These are phyloP conservation scores for Drosophila pseudoobscura DNA, from an alignment of 1,140 invertebrate genomes.

Conservation along the genomic window DNA sequence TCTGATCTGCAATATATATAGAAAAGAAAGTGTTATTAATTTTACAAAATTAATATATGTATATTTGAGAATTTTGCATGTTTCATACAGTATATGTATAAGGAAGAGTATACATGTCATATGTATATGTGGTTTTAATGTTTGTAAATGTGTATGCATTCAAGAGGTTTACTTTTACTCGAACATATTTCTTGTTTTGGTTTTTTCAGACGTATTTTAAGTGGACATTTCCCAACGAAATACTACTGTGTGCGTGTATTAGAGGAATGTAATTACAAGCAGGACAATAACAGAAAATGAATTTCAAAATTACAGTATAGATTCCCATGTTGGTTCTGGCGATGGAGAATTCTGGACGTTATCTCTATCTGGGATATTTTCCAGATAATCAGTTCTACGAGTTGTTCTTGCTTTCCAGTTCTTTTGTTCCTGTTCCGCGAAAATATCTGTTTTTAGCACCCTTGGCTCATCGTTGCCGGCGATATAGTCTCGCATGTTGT, in stretches of 20 bases:
- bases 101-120: too few relatives aligned
- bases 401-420: slow-evolving; percentile 46
- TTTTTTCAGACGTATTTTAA: too few relatives aligned
- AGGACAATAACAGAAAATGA: slow-evolving; percentile 39
- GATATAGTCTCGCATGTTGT: slow-evolving; percentile 4
- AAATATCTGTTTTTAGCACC: slow-evolving; percentile 4
- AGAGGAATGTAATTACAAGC: slow-evolving; percentile 41
- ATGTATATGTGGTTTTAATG: slow-evolving; percentile 15
- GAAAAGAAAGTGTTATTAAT: background rate
- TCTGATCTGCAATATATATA: slow-evolving; percentile 38
- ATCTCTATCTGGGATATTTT: slow-evolving; percentile 39
- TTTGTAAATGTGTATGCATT: slow-evolving; percentile 20
- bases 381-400: slow-evolving; percentile 37
- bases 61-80: too few relatives aligned
- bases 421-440: slow-evolving; percentile 36
- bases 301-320: slow-evolving; percentile 65
- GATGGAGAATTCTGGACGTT: slow-evolving; percentile 18
- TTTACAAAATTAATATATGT: background rate
- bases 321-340: slow-evolving; percentile 52
- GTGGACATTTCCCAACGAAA: slow-evolving; percentile 36
- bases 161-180: too few relatives aligned
- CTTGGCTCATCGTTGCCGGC: slow-evolving; percentile 25
- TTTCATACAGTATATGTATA: too few relatives aligned
- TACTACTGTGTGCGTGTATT: slow-evolving; percentile 36
- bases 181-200: too few relatives aligned